Evolutionary conservation across 2,113 vertebrate species (phyloP).

Genomic region (Grus americana): DNA sequence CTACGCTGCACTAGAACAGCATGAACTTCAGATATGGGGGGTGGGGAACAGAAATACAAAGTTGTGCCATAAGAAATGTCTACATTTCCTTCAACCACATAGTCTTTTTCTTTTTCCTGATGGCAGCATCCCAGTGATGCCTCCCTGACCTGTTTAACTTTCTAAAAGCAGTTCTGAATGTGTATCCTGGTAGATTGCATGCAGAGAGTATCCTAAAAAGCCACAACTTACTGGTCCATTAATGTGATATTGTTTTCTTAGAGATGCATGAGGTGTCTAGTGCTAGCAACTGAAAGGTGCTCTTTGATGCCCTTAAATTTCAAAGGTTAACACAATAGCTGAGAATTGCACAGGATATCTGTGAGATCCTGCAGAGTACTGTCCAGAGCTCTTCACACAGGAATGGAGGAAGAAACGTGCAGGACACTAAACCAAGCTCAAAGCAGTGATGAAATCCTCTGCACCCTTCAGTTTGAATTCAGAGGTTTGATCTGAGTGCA

Average conservation of each 20-base stretch:
- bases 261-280: not conserved
- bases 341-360: not conserved
- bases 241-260: not conserved
- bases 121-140: not conserved
- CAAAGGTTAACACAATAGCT: not conserved
- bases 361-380: not conserved
- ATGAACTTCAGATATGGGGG: accelerated
- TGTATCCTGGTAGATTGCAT: no score
- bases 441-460: not conserved
- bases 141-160: not conserved
- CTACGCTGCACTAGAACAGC: not conserved
- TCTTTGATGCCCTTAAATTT: not conserved
- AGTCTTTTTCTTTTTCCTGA: not conserved
- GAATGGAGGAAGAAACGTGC: not conserved
- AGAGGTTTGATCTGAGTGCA: not conserved
- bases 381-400: not conserved
- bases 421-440: not conserved
- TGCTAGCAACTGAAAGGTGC: not conserved
- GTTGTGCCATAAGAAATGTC: not conserved
- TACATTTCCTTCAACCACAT: not conserved
- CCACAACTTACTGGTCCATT: not conserved
- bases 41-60: not conserved
- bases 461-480: not conserved
- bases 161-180: not conserved
- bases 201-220: not conserved